Conservation (phyloP, 1,140 invertebrate genomes). For the Cotesia chilonis region DNA sequence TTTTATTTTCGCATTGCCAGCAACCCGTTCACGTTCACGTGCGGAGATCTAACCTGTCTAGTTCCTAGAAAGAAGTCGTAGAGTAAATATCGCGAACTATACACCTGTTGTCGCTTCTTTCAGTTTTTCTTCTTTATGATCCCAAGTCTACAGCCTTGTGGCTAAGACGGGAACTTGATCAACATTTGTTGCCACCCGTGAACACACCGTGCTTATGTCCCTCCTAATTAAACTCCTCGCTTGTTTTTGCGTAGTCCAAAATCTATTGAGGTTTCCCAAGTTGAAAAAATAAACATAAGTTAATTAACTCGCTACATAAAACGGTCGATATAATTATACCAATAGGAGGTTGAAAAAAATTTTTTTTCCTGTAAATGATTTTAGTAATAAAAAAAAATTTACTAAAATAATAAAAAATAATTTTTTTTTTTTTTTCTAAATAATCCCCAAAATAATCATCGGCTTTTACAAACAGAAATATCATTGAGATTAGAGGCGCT, state of each 20-base stretch:
- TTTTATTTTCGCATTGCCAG: constrained; percentile 21
- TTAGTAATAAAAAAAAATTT: too few species aligned
- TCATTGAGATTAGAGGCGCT: constrained; percentile 16
- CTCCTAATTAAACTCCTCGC: constrained; percentile 1
- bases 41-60: constrained; percentile 25
- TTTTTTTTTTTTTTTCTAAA: too few species aligned
- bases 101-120: constrained; percentile 35
- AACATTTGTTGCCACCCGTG: constrained; percentile 1
- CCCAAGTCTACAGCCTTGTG: not conserved
- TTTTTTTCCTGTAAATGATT: too few species aligned
- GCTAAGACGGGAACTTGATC: not conserved
- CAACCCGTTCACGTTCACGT: constrained; percentile 14
- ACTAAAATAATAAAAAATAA: too few species aligned
- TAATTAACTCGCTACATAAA: too few species aligned
- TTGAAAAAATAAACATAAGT: too few species aligned
- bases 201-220: not conserved
- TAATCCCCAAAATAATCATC: too few species aligned
- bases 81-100: constrained; percentile 32
- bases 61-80: constrained; percentile 34
- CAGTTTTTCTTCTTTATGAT: constrained; percentile 6
- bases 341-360: too few species aligned
- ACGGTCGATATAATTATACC: too few species aligned
- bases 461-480: not conserved
- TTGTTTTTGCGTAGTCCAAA: not conserved
- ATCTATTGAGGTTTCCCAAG: too few species aligned